phyloP scores from a whole-genome alignment of 2,113 vertebrate species.

The Megaceryle maxima region DNA sequence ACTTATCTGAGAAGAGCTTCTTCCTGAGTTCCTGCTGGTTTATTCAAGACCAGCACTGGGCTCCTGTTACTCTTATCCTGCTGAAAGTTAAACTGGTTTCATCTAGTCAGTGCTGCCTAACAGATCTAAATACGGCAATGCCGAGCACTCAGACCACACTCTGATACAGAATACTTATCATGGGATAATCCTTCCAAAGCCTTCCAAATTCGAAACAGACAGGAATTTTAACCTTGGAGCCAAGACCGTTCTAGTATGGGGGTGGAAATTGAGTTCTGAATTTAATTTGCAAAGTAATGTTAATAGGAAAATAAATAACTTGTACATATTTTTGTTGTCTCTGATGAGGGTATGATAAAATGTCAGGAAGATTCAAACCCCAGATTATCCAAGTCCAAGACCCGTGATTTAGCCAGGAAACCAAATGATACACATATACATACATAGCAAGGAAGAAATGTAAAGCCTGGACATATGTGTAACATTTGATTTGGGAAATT shows the following conservation, averaged over 20 bases:
- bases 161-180: slow-evolving; percentile 22
- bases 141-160: slow-evolving; percentile 2
- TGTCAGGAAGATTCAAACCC: neutral
- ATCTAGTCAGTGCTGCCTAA: slow-evolving; percentile 30
- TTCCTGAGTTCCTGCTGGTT: neutral
- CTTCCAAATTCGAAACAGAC: slow-evolving; percentile 47
- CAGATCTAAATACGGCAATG: slow-evolving; percentile 32
- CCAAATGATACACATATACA: neutral
- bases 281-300: slow-evolving; percentile 18
- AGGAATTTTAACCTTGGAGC: slow-evolving; percentile 60
- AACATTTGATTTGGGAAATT: neutral
- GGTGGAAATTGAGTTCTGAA: neutral
- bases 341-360: neutral
- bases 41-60: neutral
- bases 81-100: slow-evolving; percentile 47
- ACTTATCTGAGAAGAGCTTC: slow-evolving; percentile 10
- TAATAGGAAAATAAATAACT: neutral
- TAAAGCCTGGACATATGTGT: neutral
- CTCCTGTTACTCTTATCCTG: slow-evolving; percentile 29
- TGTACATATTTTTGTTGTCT: neutral
- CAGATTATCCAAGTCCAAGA: neutral
- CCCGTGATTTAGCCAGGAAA: neutral
- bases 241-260: slow-evolving; percentile 19
- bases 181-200: neutral
- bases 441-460: neutral